These are phyloP conservation scores for Agonopterix arenella DNA, from an alignment of 2,888 invertebrate species.

Conservation along the genomic window DNA sequence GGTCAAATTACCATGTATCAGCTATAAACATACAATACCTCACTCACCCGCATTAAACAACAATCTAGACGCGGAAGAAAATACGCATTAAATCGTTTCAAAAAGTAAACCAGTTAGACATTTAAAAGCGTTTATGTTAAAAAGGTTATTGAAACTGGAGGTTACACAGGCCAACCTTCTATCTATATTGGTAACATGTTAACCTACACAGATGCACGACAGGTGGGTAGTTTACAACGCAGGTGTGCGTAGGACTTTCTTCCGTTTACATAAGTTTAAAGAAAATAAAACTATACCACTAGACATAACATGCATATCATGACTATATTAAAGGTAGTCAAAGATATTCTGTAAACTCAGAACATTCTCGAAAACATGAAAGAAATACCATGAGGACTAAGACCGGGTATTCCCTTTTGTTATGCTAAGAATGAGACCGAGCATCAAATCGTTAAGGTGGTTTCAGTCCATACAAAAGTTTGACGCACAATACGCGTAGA, in stretches of 20 bases:
- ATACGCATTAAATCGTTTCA: conserved; percentile 1
- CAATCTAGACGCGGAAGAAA: conserved; percentile 17
- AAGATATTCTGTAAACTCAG: background rate
- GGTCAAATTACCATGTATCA: too few relatives aligned
- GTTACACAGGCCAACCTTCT: conserved; percentile 46
- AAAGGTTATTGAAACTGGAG: conserved; percentile 23
- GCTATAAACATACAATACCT: background rate
- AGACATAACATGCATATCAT: too few relatives aligned
- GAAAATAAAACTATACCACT: background rate
- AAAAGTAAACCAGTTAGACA: conserved; percentile 9
- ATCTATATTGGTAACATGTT: conserved; percentile 47
- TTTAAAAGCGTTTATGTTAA: conserved; percentile 8
- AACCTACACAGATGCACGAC: conserved; percentile 33
- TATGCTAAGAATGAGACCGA: too few relatives aligned
- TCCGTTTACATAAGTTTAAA: conserved; percentile 32
- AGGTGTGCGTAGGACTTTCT: conserved; percentile 38
- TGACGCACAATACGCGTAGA: too few relatives aligned
- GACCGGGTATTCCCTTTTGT: too few relatives aligned
- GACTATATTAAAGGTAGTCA: too few relatives aligned
- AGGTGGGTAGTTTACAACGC: conserved; percentile 21
- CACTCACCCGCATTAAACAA: background rate
- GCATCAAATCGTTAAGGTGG: too few relatives aligned
- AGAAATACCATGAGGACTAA: background rate
- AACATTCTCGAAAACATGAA: background rate
- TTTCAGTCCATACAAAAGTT: too few relatives aligned